Evolutionary conservation across 2,888 invertebrate species (phyloP).

Genomic region (Torymus auratus): DNA sequence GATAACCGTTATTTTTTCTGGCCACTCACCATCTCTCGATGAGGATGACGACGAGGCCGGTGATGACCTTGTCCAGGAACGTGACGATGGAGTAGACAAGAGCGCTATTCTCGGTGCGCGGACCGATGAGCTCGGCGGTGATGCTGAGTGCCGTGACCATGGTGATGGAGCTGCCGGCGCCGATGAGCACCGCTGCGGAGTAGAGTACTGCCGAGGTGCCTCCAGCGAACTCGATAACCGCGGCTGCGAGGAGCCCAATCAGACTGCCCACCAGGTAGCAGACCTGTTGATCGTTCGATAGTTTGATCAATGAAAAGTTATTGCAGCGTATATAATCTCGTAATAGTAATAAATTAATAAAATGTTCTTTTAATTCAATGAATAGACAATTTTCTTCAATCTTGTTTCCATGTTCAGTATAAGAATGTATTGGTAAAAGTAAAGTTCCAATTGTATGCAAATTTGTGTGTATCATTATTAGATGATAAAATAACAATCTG

Average conservation of each 20-base stretch:
- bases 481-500: too few species aligned
- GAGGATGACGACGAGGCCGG: slow-evolving; percentile 90
- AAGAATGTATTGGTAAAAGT: too few species aligned
- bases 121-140: slow-evolving; percentile 92
- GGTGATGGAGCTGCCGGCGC: slow-evolving; percentile 90
- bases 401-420: too few species aligned
- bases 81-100: slow-evolving; percentile 96
- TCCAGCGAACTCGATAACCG: slow-evolving; percentile 73
- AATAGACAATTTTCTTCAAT: too few species aligned
- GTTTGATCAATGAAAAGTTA: too few species aligned
- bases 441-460: too few species aligned
- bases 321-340: too few species aligned
- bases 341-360: too few species aligned
- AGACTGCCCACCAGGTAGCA: slow-evolving; percentile 79
- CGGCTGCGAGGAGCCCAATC: slow-evolving; percentile 76
- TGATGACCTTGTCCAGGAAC: slow-evolving; percentile 93
- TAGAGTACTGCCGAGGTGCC: slow-evolving; percentile 76
- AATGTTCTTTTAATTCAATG: too few species aligned
- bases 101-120: slow-evolving; percentile 91
- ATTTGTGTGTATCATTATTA: too few species aligned
- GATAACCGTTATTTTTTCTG: too few species aligned
- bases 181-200: slow-evolving; percentile 79
- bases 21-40: slow-evolving; percentile 87
- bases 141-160: slow-evolving; percentile 92
- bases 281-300: too few species aligned